Conservation (phyloP, 2,888 invertebrate species). For the Meliscaeva auricollis region DNA sequence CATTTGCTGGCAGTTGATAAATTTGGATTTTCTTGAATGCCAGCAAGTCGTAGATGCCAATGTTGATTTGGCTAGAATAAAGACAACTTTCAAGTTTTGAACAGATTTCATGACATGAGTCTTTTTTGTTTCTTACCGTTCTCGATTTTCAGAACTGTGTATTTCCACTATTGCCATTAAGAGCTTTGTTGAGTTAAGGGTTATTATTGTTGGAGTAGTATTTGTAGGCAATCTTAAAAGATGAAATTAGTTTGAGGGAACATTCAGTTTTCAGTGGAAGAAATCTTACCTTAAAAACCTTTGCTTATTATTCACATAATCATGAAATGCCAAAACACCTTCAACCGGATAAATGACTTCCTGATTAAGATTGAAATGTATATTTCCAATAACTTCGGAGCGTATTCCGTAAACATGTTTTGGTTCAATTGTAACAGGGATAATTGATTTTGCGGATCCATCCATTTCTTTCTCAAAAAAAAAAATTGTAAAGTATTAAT, state of each 20-base stretch:
- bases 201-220: constrained; percentile 80
- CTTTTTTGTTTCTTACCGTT: constrained; percentile 14
- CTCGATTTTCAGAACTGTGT: constrained; percentile 41
- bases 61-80: constrained; percentile 77
- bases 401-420: constrained; percentile 83
- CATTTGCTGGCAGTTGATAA: constrained; percentile 86
- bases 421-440: constrained; percentile 81
- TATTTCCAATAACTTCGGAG: constrained; percentile 87
- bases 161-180: constrained; percentile 82
- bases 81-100: neutral
- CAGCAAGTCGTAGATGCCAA: constrained; percentile 88
- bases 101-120: neutral
- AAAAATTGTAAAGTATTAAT: neutral
- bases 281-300: constrained; percentile 86
- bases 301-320: constrained; percentile 89
- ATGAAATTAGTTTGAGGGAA: too few relatives aligned
- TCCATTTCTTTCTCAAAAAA: too few relatives aligned
- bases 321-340: constrained; percentile 90
- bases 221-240: constrained; percentile 82
- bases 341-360: constrained; percentile 93
- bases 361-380: constrained; percentile 89
- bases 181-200: constrained; percentile 81
- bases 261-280: too few relatives aligned
- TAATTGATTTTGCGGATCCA: constrained; percentile 11
- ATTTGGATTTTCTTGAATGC: constrained; percentile 89